These are phyloP conservation scores for Mastomys coucha DNA, from an alignment of 2,113 vertebrate genomes.

Conservation along the genomic window DNA sequence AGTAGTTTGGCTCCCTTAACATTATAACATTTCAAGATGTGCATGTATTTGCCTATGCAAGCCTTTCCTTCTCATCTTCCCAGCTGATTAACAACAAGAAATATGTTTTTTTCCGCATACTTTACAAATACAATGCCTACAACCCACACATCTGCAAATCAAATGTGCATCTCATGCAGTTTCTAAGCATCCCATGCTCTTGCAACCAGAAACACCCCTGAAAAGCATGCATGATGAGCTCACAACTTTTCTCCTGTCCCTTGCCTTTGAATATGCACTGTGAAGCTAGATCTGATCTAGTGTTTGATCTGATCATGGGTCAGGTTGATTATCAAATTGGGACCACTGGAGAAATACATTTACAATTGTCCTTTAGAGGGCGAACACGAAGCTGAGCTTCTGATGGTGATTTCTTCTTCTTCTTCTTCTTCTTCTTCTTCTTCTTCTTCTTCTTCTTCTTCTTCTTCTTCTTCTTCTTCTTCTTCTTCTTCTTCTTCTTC, in stretches of 20 bases:
- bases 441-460: background rate
- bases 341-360: slow-evolving; percentile 32
- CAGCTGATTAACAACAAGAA: slow-evolving; percentile 34
- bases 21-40: background rate
- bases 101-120: background rate
- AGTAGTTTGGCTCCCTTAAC: background rate
- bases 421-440: background rate
- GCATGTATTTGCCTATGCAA: background rate
- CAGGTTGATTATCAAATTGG: slow-evolving; percentile 41
- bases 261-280: background rate
- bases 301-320: background rate
- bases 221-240: slow-evolving; percentile 16
- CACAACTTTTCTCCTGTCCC: background rate
- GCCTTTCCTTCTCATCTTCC: background rate
- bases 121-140: background rate
- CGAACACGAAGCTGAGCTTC: slow-evolving; percentile 14
- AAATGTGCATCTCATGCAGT: background rate
- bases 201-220: slow-evolving; percentile 10
- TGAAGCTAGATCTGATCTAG: background rate
- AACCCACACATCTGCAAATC: background rate
- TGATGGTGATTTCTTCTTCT: slow-evolving; percentile 42
- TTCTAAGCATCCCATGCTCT: slow-evolving; percentile 8
- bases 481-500: background rate
- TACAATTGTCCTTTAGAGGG: slow-evolving; percentile 9
- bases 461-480: background rate